Evolutionary conservation across 2,113 vertebrate genomes (phyloP).

Genomic region (Sebastes fasciatus): DNA sequence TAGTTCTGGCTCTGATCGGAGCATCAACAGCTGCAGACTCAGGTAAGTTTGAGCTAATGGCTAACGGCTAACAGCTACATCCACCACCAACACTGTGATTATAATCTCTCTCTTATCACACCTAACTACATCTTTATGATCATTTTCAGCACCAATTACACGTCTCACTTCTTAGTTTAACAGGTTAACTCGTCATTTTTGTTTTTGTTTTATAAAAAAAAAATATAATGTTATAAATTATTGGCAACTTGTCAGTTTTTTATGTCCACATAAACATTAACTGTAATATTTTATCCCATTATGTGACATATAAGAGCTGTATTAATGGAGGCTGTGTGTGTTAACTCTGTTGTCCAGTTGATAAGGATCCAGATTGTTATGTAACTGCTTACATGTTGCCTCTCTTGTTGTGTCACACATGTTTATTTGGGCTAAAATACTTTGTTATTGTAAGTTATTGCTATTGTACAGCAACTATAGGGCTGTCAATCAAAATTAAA

Average conservation of each 20-base stretch:
- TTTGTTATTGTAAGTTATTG: not conserved
- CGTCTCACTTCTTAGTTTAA: not conserved
- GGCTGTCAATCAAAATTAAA: no score
- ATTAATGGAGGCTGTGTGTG: not conserved
- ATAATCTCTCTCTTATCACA: no score
- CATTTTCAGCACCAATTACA: no score
- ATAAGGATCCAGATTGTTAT: constrained; percentile 45
- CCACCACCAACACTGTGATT: no score
- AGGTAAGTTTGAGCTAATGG: constrained; percentile 80
- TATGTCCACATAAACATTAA: not conserved
- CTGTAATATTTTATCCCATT: not conserved
- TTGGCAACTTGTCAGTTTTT: constrained; percentile 11
- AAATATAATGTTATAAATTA: not conserved
- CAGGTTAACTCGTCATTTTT: not conserved
- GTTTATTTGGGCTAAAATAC: no score
- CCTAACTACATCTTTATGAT: no score
- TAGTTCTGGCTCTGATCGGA: constrained; percentile 62
- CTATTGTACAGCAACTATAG: not conserved
- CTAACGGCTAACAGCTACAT: constrained; percentile 32
- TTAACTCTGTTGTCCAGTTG: constrained; percentile 3
- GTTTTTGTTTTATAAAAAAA: not conserved
- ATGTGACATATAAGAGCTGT: not conserved
- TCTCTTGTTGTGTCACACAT: not conserved
- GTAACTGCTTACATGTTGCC: constrained; percentile 14
- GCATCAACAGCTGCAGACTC: constrained; percentile 36